These are phyloP conservation scores for Danio albolineatus DNA, from an alignment of 2,797 vertebrate species.

Conservation along the genomic window DNA sequence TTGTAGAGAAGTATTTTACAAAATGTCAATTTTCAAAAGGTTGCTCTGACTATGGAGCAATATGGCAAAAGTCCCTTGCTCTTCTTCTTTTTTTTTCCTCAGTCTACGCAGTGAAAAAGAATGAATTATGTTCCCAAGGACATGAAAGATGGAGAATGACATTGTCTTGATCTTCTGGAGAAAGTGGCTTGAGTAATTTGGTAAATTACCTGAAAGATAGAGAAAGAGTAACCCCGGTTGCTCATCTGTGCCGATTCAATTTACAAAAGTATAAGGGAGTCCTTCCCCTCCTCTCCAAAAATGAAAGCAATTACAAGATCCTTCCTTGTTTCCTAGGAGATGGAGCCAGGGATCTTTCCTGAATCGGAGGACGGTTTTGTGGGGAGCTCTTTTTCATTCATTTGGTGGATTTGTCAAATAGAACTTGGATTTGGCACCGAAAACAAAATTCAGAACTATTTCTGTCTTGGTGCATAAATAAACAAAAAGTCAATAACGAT, in stretches of 20 bases:
- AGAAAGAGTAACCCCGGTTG: constrained; percentile 52
- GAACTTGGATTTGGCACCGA: background rate
- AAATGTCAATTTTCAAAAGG: constrained; percentile 1
- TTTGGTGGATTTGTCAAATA: constrained; percentile 14
- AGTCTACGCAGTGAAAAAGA: constrained; percentile 42
- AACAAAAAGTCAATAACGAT: no score
- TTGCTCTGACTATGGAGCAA: background rate
- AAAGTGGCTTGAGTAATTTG: constrained; percentile 62
- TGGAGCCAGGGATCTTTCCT: constrained; percentile 45
- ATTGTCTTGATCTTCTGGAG: constrained; percentile 58
- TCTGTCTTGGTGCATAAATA: background rate
- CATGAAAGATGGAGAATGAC: constrained; percentile 43
- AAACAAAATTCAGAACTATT: background rate
- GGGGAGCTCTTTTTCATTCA: constrained; percentile 9
- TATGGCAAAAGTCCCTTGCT: constrained; percentile 51
- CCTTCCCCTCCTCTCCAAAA: constrained; percentile 51
- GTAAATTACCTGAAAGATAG: constrained; percentile 61
- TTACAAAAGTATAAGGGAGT: constrained; percentile 58
- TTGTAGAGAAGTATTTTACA: constrained; percentile 38
- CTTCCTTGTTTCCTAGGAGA: constrained; percentile 60
- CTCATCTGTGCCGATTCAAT: constrained; percentile 63
- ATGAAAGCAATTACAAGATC: constrained; percentile 62
- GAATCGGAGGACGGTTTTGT: constrained; percentile 25
- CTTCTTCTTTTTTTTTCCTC: constrained; percentile 48
- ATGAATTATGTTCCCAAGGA: constrained; percentile 56